These are phyloP conservation scores for Fukomys damarensis DNA, from an alignment of 2,113 vertebrate species.

Conservation along the genomic window DNA sequence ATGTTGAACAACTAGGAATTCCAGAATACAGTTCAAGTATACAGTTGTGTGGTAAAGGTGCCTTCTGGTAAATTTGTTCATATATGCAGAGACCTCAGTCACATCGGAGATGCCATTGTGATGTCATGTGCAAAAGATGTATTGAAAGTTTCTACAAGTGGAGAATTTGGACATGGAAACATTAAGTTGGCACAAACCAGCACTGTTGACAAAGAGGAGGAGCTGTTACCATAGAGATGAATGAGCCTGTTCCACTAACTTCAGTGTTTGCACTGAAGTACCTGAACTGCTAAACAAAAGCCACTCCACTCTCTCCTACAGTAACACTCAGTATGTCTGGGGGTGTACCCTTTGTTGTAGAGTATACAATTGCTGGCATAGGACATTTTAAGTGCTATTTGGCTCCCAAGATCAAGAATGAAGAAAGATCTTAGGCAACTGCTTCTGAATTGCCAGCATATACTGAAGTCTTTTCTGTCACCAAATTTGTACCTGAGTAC, in stretches of 20 bases:
- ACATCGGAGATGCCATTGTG: conserved; percentile 97
- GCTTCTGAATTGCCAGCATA: background rate
- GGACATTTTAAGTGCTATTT: conserved; percentile 98
- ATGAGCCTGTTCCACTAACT: conserved; percentile 96
- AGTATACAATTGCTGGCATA: conserved; percentile 99
- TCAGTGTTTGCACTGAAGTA: conserved; percentile 98
- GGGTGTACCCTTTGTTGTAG: conserved; percentile 97
- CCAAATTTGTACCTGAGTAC: conserved; percentile 59
- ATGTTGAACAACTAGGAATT: conserved; percentile 98
- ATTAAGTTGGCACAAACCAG: conserved; percentile 98
- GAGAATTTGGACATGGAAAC: conserved; percentile 97
- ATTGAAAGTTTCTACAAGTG: conserved; percentile 96
- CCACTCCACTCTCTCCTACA: conserved; percentile 95
- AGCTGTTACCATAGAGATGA: conserved; percentile 98
- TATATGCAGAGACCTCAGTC: conserved; percentile 97
- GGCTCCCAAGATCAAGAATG: conserved; percentile 97
- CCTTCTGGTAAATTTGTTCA: conserved; percentile 97
- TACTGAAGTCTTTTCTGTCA: background rate
- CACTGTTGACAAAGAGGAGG: conserved; percentile 97
- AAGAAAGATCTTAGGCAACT: conserved; percentile 92
- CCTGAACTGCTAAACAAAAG: conserved; percentile 99
- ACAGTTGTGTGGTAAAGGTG: conserved; percentile 99
- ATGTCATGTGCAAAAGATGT: conserved; percentile 98
- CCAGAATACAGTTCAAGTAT: conserved; percentile 98
- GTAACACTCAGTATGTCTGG: conserved; percentile 99